Base-by-base conservation (phyloP, 92 coral and sea anemone species). In the Umimayanthus chanpuru region DNA sequence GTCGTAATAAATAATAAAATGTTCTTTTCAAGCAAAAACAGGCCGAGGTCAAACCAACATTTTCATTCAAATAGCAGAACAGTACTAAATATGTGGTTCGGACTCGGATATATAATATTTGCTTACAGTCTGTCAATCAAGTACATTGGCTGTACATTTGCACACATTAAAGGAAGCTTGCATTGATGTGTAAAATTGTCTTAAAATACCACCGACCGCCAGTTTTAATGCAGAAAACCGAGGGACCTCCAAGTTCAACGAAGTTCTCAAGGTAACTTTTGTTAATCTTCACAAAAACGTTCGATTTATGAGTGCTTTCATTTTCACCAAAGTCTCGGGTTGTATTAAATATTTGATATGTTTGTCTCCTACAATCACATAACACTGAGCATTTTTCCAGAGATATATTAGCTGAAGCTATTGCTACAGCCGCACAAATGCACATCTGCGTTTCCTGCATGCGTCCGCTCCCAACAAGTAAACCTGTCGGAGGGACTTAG, bases 81-180 rank as follows among this genome's bases (percentile, higher is more conserved):
- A 73, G 40, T 23, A n/a, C n/a, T n/a, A 38, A 44, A 73, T 73
- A 15, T 73, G 40, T 20, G 1, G 11, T 38, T 15, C 47, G 47
- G 78, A 73, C 28, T 71, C 38, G 15, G 76, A 15, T 71, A n/a
- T n/a, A n/a, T n/a, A 71, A 71, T 20, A 73, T 15, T 73, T 73
- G 43, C 38, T 20, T 73, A 29, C 28, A 32, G 49, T 15, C 78
- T 73, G 78, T 73, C 78, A 73, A 73, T 73, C 78, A 73, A 38
- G 76, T 71, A 53, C 11, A 12, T 53, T 47, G 50, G 50, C 50
- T 47, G 50, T 47, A 7, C 50, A 53, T 53, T 28, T 28, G 76
- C 38, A 28, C 20, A 71, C 41, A 71, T 15, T 71, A 71, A 28
- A 36, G 29, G 47, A 32, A 20, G 40, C 21, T 32, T 73, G n/a